A percentile compares a stretch with the other conserved stretches of the same genome.
These are phyloP conservation scores for Pedetes capensis DNA, from an alignment of 2,113 vertebrate genomes.

Conservation along the genomic window DNA sequence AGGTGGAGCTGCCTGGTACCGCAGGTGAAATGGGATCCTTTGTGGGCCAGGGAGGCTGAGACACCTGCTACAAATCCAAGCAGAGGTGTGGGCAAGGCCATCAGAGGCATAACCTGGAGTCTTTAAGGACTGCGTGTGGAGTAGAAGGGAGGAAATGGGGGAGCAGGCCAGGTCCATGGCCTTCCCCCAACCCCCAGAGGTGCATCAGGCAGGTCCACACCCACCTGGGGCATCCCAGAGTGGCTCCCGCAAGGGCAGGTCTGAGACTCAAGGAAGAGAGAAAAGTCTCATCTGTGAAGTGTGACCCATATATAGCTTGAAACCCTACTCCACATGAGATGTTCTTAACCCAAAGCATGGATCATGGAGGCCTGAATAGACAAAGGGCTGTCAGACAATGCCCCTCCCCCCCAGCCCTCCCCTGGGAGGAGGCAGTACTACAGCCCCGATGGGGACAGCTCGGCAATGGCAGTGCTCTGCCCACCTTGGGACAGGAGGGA, in stretches of 20 bases:
- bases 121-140: not conserved
- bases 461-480: no score
- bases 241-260: accelerated
- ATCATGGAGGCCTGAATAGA: not conserved
- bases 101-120: not conserved
- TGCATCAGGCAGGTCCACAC: accelerated
- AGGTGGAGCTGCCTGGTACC: not conserved
- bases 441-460: not conserved
- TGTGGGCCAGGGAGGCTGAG: no score
- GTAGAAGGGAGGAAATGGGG: no score
- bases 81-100: not conserved
- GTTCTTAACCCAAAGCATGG: not conserved
- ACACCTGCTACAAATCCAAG: not conserved
- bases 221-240: not conserved
- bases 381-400: accelerated
- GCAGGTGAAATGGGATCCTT: no score
- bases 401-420: not conserved
- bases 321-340: not conserved
- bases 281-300: not conserved
- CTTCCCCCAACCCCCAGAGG: not conserved
- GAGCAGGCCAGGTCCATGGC: not conserved
- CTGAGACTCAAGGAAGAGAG: not conserved
- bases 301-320: accelerated
- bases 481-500: not conserved
- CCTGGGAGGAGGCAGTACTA: accelerated